These are phyloP conservation scores for Hippolais icterina DNA, from an alignment of 2,113 vertebrate genomes.

Conservation along the genomic window DNA sequence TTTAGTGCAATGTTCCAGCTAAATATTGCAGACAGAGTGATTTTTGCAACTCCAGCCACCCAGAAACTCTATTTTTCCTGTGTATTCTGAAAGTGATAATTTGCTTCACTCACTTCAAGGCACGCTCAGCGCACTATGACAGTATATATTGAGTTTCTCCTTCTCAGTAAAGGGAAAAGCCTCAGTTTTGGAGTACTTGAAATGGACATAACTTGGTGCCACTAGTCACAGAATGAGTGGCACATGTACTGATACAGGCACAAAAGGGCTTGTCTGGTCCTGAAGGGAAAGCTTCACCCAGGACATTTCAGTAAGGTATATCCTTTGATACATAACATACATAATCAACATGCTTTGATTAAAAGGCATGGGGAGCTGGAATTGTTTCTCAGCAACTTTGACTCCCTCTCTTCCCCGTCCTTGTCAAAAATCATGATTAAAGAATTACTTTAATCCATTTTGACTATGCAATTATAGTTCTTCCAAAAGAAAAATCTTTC, in stretches of 20 bases:
- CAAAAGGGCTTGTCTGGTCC: not conserved
- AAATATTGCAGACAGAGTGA: not conserved
- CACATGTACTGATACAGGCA: not conserved
- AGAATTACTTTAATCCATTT: not conserved
- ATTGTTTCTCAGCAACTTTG: not conserved
- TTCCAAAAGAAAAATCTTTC: not conserved
- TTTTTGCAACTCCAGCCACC: not conserved
- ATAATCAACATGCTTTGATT: not conserved
- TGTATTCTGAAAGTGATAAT: not conserved
- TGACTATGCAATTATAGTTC: not conserved
- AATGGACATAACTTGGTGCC: not conserved
- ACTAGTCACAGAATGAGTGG: not conserved
- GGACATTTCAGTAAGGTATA: not conserved
- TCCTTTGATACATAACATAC: not conserved
- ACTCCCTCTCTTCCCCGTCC: rapidly evolving
- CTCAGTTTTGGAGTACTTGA: not conserved
- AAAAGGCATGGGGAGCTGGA: not conserved
- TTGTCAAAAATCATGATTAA: not conserved
- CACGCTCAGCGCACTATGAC: not conserved
- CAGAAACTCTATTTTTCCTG: not conserved
- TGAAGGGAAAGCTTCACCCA: not conserved
- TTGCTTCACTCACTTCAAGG: not conserved
- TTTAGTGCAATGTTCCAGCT: not conserved
- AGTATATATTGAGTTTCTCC: not conserved
- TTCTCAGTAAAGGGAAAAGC: not conserved